Base-by-base conservation (phyloP, 2,888 invertebrate species). In the Drosophila austrosaltans region DNA sequence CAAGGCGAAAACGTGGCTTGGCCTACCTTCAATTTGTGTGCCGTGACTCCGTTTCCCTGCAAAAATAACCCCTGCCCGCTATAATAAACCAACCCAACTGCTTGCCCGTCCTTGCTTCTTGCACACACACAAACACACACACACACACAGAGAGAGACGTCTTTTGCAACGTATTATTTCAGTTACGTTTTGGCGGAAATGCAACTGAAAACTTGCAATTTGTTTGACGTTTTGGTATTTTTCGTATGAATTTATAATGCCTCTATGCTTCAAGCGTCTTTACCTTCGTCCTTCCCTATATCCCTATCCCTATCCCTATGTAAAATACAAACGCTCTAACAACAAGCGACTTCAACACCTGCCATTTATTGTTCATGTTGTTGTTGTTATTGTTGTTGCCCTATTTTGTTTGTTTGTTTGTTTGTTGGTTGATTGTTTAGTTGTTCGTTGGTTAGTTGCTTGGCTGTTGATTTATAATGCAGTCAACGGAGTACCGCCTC, bases 141-240 rank as follows among this genome's bases (percentile, higher is more conserved):
- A 56, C 53, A 16, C 53, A 22, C 42, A 53, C 53, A 48, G 39
- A 22, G 28, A 36, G 22, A 30, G 59, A 40, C 12, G 66, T 71
- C 71, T 83, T 78, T 78, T 83, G 72, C 66, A 87, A 82, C 75
- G 81, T 84, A 84, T 87, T 84, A 84, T 84, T 84, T 87, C 82
- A 82, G 82, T 80, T 77, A 80, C 82, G 77, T 80, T 84, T 87
- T 84, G 85, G 48, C 83, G 83, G 83, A 84, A 87, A 84, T 84
- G 83, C 87, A 84, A 84, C 87, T 84, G 85, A 87, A 84, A 87
- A 84, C 82, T 84, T 84, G 83, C 83, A 84, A 84, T 84, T 84
- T 84, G 83, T 87, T 84, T 84, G 83, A 84, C 83, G 83, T 84
- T 87, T 86, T 63, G 84, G 72, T 87, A 87, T 84, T 82, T 75